Percentiles rank a stretch among this genome's conserved stretches.
These are phyloP conservation scores for Xerus rutilus DNA, from an alignment of 2,797 vertebrate species.

Conservation along the genomic window DNA sequence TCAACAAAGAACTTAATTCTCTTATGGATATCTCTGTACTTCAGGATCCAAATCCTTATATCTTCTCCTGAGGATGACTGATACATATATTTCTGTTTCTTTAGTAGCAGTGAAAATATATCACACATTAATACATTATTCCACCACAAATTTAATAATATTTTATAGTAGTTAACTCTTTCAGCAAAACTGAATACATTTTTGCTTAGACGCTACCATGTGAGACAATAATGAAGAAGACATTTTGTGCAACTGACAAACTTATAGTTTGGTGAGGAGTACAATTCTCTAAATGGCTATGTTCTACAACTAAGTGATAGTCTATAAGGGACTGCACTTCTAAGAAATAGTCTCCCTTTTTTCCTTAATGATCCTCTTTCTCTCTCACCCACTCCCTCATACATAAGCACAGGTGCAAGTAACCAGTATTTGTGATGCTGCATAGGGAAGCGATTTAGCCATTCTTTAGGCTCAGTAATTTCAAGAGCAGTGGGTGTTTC, in stretches of 20 bases:
- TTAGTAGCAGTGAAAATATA: neutral
- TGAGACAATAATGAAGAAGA: neutral
- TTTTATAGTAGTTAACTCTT: neutral
- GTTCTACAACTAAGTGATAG: neutral
- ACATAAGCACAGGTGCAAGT: constrained; percentile 23
- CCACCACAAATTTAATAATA: neutral
- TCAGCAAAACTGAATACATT: neutral
- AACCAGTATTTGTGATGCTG: constrained; percentile 38
- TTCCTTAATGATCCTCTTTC: neutral
- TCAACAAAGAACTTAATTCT: neutral
- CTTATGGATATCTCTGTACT: neutral
- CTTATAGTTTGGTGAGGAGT: neutral
- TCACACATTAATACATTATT: neutral
- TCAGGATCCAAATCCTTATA: neutral
- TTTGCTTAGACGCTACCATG: neutral
- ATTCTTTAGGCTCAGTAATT: constrained; percentile 24
- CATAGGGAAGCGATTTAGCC: constrained; percentile 30
- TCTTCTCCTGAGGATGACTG: neutral
- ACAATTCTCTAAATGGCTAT: neutral
- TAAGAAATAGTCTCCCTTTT: neutral
- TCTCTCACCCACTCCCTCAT: neutral
- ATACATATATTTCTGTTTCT: neutral
- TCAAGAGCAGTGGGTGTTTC: constrained; percentile 49
- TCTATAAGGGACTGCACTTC: neutral
- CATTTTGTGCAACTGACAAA: neutral